Conservation (phyloP, 2,113 vertebrate genomes). For the Elaphurus davidianus region DNA sequence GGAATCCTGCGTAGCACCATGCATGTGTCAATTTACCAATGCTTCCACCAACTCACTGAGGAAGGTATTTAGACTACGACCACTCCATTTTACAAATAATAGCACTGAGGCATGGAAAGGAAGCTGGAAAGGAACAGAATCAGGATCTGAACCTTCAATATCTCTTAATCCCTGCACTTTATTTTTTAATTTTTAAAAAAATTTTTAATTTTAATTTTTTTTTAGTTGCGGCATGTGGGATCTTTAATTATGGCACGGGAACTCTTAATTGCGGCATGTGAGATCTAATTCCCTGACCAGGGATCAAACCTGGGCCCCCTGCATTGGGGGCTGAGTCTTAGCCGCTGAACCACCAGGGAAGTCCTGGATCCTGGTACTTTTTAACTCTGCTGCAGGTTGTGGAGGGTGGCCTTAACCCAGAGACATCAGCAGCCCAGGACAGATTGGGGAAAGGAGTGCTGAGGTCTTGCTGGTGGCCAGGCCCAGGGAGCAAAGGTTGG, state of each 20-base stretch:
- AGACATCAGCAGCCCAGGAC: not conserved
- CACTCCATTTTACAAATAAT: not conserved
- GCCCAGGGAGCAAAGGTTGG: not conserved
- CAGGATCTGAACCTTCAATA: not conserved
- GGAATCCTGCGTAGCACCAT: rapidly evolving
- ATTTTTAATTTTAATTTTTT: not conserved
- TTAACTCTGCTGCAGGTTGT: not conserved
- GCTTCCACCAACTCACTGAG: not conserved
- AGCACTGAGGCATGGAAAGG: not conserved
- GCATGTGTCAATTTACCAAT: no score
- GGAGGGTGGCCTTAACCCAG: not conserved
- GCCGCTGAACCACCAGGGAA: not conserved
- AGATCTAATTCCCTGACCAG: not conserved
- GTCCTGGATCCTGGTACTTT: not conserved
- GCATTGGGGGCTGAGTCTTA: not conserved
- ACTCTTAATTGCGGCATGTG: not conserved
- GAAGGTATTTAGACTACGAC: not conserved
- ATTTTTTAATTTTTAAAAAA: not conserved
- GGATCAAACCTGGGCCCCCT: not conserved
- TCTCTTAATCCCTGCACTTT: not conserved
- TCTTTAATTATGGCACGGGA: not conserved
- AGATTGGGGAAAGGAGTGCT: not conserved
- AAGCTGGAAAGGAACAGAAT: not conserved
- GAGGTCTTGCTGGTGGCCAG: not conserved
- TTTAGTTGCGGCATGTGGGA: not conserved